phyloP scores from a whole-genome alignment of 2,888 invertebrate species.

The Polydrusus pterygomalis region DNA sequence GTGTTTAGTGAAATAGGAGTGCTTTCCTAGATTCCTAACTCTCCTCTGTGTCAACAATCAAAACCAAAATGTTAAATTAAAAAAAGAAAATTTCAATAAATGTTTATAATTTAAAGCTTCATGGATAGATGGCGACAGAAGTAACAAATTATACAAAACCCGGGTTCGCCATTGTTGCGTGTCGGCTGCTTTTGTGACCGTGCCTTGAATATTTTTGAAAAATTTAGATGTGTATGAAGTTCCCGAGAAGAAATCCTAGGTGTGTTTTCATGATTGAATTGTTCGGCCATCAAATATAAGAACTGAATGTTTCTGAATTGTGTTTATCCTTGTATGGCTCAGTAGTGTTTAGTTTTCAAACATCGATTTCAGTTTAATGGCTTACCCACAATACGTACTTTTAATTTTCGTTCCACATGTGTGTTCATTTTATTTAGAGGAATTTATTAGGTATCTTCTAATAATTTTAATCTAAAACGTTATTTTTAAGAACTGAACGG shows the following conservation, averaged over 20 bases:
- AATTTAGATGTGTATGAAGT: constrained; percentile 63
- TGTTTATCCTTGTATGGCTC: constrained; percentile 50
- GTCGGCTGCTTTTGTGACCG: constrained; percentile 70
- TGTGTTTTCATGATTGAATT: constrained; percentile 60
- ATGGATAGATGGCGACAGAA: constrained; percentile 67
- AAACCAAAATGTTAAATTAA: no score
- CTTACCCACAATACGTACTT: constrained; percentile 61
- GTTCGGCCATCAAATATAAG: constrained; percentile 9
- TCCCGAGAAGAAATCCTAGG: constrained; percentile 58
- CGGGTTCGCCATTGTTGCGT: constrained; percentile 72
- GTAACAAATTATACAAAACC: constrained; percentile 67
- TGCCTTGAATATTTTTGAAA: constrained; percentile 66
- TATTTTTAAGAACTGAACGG: constrained; percentile 34
- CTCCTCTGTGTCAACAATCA: no score
- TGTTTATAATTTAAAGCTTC: constrained; percentile 29
- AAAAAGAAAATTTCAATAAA: constrained; percentile 1
- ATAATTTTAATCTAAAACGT: constrained; percentile 25
- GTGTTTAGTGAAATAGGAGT: no score
- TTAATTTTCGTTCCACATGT: constrained; percentile 59
- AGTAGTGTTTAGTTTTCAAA: constrained; percentile 60
- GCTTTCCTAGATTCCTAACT: no score
- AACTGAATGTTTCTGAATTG: constrained; percentile 29
- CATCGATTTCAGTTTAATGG: constrained; percentile 69
- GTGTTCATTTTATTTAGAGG: constrained; percentile 42
- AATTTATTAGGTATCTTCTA: constrained; percentile 13